Evolutionary conservation across 2,888 invertebrate genomes (phyloP).

Genomic region (Drosophila quinaria): DNA sequence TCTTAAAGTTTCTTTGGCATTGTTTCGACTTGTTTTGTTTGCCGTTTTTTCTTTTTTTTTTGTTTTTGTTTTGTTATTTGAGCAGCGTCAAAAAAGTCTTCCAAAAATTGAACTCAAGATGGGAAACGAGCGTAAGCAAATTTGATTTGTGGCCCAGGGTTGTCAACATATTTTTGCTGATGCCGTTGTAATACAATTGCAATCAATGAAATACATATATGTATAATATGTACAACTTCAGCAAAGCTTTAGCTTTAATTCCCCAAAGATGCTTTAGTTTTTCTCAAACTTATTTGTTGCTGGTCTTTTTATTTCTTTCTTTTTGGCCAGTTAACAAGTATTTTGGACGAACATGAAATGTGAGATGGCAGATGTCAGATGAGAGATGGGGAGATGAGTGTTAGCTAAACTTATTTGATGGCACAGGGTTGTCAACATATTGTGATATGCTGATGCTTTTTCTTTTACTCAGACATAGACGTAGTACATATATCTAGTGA

Average conservation of each 20-base stretch:
- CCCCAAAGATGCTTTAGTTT: constrained; percentile 4
- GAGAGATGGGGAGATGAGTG: constrained; percentile 11
- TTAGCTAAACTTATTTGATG: constrained; percentile 46
- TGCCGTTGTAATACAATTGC: constrained; percentile 3
- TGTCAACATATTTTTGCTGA: constrained; percentile 17
- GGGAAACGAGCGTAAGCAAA: neutral
- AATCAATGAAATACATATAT: constrained; percentile 2
- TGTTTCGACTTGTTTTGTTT: neutral
- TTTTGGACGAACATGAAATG: neutral
- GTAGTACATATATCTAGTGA: constrained; percentile 16
- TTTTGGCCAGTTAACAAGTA: neutral
- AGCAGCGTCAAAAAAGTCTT: neutral
- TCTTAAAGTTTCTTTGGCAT: neutral
- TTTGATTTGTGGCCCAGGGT: constrained; percentile 5
- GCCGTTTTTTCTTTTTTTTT: neutral
- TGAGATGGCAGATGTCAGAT: constrained; percentile 8
- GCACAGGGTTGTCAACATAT: constrained; percentile 54
- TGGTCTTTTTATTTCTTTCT: neutral
- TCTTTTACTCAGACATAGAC: constrained; percentile 4
- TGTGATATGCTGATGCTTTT: constrained; percentile 44
- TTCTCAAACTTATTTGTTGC: neutral
- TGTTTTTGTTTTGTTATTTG: no score
- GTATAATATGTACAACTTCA: neutral
- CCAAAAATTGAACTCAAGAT: neutral
- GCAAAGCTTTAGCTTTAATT: constrained; percentile 4